Percentiles rank a stretch among this genome's conserved stretches.
Evolutionary conservation across 2,888 invertebrate genomes (phyloP).

Genomic region (Callinectes sapidus): DNA sequence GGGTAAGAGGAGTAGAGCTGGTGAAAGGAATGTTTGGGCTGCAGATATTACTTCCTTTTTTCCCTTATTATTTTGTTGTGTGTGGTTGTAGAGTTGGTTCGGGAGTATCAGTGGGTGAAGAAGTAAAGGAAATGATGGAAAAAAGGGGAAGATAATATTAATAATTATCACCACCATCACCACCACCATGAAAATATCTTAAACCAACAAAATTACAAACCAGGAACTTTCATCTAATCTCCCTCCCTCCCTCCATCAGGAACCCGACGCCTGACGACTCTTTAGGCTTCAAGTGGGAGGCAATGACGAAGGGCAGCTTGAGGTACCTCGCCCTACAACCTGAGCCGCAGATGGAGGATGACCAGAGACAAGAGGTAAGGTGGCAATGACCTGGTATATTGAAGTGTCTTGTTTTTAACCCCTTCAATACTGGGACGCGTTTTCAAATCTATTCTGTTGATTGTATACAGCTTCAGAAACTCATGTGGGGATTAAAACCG

Average conservation of each 20-base stretch:
- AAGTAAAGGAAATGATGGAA: neutral
- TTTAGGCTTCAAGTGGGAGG: constrained; percentile 54
- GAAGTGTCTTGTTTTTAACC: neutral
- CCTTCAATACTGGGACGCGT: neutral
- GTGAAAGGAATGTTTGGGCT: neutral
- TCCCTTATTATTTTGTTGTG: too few relatives aligned
- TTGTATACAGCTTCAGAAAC: too few relatives aligned
- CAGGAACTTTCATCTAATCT: too few relatives aligned
- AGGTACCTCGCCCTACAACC: constrained; percentile 34
- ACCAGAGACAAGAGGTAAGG: constrained; percentile 43
- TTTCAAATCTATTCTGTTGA: too few relatives aligned
- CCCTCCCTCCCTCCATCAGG: constrained; percentile 12
- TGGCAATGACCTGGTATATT: too few relatives aligned
- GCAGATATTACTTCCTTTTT: neutral
- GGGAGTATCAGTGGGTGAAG: neutral
- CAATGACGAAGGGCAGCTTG: neutral
- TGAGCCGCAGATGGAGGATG: constrained; percentile 37
- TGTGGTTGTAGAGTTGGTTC: too few relatives aligned
- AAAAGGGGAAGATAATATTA: neutral
- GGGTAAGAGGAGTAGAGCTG: constrained; percentile 35
- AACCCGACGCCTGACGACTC: constrained; percentile 54
- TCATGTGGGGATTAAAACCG: too few relatives aligned
- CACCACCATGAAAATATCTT: too few relatives aligned
- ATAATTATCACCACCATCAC: neutral
- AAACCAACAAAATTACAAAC: too few relatives aligned